Evolutionary conservation across 2,888 invertebrate genomes (phyloP).

Genomic region (Ashinkailepas kermadecensis): DNA sequence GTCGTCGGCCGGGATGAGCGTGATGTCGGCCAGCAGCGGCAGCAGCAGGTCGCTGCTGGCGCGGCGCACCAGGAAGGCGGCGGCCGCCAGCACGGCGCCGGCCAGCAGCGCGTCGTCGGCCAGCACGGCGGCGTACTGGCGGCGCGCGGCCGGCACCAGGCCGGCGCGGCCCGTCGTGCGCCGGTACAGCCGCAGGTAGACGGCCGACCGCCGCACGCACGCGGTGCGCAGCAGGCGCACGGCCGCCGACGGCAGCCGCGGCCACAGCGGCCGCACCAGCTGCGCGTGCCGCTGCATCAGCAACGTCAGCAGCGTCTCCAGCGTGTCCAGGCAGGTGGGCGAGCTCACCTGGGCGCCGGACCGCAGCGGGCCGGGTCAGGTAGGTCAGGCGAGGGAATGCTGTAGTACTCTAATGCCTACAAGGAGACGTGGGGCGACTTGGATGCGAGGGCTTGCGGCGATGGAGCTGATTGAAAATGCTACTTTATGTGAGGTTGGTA

Average conservation of each 20-base stretch:
- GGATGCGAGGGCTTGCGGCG: too few species aligned
- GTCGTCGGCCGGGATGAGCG: not conserved
- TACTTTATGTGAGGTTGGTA: too few species aligned
- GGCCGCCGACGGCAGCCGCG: slow-evolving; percentile 10
- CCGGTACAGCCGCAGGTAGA: not conserved
- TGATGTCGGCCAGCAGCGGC: slow-evolving; percentile 6
- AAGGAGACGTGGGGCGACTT: too few species aligned
- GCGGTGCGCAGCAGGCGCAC: not conserved
- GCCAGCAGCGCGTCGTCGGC: not conserved
- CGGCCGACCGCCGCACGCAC: not conserved
- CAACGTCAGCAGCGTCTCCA: slow-evolving; percentile 82
- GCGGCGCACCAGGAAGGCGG: slow-evolving; percentile 2
- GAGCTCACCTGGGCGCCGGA: not conserved
- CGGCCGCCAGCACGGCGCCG: not conserved
- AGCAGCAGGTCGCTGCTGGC: slow-evolving; percentile 2
- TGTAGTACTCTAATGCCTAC: too few species aligned
- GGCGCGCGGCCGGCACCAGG: not conserved
- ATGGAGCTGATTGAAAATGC: too few species aligned
- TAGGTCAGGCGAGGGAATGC: not conserved
- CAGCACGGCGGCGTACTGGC: not conserved
- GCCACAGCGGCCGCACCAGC: not conserved
- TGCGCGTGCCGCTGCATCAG: slow-evolving; percentile 68
- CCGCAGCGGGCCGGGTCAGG: not conserved
- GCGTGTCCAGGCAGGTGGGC: slow-evolving; percentile 49
- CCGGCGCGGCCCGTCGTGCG: not conserved